A percentile compares a stretch with the other conserved stretches of the same genome.
These are phyloP conservation scores for Phaethornis superciliosus DNA, from an alignment of 2,113 vertebrate species.

Conservation along the genomic window DNA sequence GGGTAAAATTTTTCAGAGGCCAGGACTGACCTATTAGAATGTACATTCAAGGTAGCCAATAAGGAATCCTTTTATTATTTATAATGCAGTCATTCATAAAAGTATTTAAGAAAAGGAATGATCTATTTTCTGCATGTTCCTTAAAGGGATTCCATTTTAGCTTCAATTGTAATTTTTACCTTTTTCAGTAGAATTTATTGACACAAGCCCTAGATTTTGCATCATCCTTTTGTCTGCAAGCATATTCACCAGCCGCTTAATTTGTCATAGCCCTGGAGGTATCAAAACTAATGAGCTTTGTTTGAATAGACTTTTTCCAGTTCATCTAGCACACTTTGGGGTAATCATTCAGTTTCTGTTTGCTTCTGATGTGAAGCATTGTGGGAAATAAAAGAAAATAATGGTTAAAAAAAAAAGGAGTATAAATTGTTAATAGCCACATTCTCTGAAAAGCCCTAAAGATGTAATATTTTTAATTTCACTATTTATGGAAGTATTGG, in stretches of 20 bases:
- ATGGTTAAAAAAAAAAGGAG: constrained; percentile 75
- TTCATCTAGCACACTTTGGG: constrained; percentile 92
- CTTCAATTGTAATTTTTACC: constrained; percentile 79
- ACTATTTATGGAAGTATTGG: constrained; percentile 71
- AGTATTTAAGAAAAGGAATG: constrained; percentile 68
- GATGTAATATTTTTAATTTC: constrained; percentile 78
- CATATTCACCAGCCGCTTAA: constrained; percentile 85
- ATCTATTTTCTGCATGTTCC: constrained; percentile 72
- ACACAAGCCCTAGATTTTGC: constrained; percentile 77
- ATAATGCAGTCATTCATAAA: constrained; percentile 48
- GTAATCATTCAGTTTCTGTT: constrained; percentile 90
- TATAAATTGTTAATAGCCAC: constrained; percentile 73
- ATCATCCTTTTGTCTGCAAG: constrained; percentile 82
- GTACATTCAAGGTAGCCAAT: constrained; percentile 9
- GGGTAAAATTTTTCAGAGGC: background rate
- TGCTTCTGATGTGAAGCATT: constrained; percentile 82
- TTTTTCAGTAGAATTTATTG: constrained; percentile 82
- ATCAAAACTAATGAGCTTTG: constrained; percentile 91
- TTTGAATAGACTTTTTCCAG: constrained; percentile 93
- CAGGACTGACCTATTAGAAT: constrained; percentile 28
- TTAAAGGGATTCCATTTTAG: constrained; percentile 79
- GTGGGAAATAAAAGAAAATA: constrained; percentile 83
- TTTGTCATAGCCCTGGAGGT: constrained; percentile 90
- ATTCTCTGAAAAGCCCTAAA: constrained; percentile 73
- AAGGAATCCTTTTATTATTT: constrained; percentile 48